Evolutionary conservation across 2,797 vertebrate genomes (phyloP), one percentile per base, ranked within the genome.

Genomic region (Ctenochaetus hawaiiensis): DNA sequence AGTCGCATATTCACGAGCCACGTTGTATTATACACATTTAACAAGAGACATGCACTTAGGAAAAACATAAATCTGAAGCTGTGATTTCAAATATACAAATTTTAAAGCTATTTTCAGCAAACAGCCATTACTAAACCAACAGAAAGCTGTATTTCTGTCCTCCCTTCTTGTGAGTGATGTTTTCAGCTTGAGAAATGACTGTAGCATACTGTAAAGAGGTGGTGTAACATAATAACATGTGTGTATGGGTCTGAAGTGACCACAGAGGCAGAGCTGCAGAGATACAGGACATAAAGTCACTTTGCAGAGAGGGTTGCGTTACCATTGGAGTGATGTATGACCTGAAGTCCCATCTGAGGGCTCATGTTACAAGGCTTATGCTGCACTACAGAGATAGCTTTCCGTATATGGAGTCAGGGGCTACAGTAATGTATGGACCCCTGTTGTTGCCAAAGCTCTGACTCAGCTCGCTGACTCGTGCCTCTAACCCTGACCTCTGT

Each of bases 351-450:
- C 91, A 89, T 91, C 89, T 87, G 88, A 87, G 89, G 80, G 88
- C 89, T 96, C 94, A 52, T 82, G 91, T 95, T 95, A 95, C 95
- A 87, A 76, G 83, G 91, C 88, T 90, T 90, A 89, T 93, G 89
- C 92, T 88, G 91, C 87, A 85, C 86, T 91, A 88, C 90, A 81
- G 89, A 81, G 92, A 91, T 92, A 84, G 85, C 87, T 90, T 86
- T 91, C 88, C 79, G 59, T 91, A 92, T 90, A 89, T 87, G 91
- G 91, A 92, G 89, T 84, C 91, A 90, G 90, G 85, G 91, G 88
- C 89, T 90, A 82, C 85, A 82, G 85, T 91, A 93, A 94, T 94
- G 90, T 91, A 94, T 91, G 89, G 90, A 90, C 86, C 86, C 87
- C 86, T 84, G 73, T 87, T 84, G 82, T 87, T 89, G 89, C 89